phyloP scores from a whole-genome alignment of 1,140 invertebrate species.

The Telenomus remus region DNA sequence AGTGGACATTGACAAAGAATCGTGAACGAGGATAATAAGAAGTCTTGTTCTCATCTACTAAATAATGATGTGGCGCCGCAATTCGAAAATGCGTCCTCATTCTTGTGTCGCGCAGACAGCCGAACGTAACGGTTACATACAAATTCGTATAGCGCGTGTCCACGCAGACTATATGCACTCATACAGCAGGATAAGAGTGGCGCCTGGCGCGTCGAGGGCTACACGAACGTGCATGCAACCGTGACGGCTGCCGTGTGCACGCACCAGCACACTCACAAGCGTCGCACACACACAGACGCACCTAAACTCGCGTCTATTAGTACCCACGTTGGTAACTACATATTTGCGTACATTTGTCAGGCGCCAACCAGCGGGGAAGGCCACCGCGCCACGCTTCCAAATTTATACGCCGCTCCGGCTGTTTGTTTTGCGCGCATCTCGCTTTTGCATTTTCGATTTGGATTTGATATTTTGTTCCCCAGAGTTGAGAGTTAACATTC shows the following conservation, averaged over 20 bases:
- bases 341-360: conserved; percentile 7
- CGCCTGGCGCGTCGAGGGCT: conserved; percentile 65
- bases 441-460: too few relatives aligned
- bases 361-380: not conserved
- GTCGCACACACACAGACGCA: conserved; percentile 34
- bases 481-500: too few relatives aligned
- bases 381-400: not conserved
- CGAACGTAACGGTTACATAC: conserved; percentile 49
- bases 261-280: conserved; percentile 18
- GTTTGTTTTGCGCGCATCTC: not conserved
- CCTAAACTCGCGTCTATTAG: conserved; percentile 24
- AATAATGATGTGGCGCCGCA: conserved; percentile 57
- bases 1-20: conserved; percentile 37
- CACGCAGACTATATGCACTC: conserved; percentile 44
- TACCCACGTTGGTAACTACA: conserved; percentile 10
- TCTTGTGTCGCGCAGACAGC: conserved; percentile 48
- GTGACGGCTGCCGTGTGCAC: conserved; percentile 62
- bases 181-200: conserved; percentile 61
- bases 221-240: conserved; percentile 69
- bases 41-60: conserved; percentile 48
- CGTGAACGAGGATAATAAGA: conserved; percentile 48
- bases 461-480: too few relatives aligned
- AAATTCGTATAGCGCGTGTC: conserved; percentile 53
- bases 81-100: conserved; percentile 59
- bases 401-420: conserved; percentile 4